Base-by-base conservation (phyloP, 2,797 vertebrate species). In the Melanogrammus aeglefinus region DNA sequence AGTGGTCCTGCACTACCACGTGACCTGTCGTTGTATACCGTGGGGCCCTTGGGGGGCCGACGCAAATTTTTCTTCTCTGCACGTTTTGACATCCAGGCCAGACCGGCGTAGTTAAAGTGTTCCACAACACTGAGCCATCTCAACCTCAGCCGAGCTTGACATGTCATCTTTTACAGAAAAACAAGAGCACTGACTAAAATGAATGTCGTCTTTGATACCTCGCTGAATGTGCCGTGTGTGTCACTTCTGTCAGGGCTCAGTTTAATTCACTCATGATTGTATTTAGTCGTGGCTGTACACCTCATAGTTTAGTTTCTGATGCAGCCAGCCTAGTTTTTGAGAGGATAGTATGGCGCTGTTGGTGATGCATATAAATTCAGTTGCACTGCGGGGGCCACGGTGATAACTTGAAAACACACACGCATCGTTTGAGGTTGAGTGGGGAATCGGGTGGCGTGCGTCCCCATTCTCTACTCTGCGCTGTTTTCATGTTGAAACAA, bases 71-170 rank as follows among this genome's bases (percentile, higher is more conserved):
- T 18, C 47, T 63, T 44, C 72, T 1, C 21, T 4, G 36, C 36
- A 18, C n/a, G 24, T 77, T 13, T 72, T 79, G 75, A 29, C 74
- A 16, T 35, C 70, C 36, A 79, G 76, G 33, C 9, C 74, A 3
- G 70, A 39, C 9, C 69, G 4, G 41, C 81, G 76, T 77, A 76
- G 86, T 91, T 86, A 88, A 89, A 88, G 4, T 89, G 85, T 88
- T 90, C 87, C 89, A 77, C 85, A 73, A 76, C 82, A 83, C 38
- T 80, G 83, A 47, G 71, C 75, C 44, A n/a, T 31, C 80, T 24
- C 57, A 21, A 5, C 78, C 9, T 35, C 69, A 0, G 6, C 38
- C 27, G 73, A 51, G 63, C 66, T 24, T 8, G 8, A 27, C 27
- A 27, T 29, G 21, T 24, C 0, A 24, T 29, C 6, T 69, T 69